Evolutionary conservation across 2,888 invertebrate genomes (phyloP).

Genomic region (Abrostola triplasia): DNA sequence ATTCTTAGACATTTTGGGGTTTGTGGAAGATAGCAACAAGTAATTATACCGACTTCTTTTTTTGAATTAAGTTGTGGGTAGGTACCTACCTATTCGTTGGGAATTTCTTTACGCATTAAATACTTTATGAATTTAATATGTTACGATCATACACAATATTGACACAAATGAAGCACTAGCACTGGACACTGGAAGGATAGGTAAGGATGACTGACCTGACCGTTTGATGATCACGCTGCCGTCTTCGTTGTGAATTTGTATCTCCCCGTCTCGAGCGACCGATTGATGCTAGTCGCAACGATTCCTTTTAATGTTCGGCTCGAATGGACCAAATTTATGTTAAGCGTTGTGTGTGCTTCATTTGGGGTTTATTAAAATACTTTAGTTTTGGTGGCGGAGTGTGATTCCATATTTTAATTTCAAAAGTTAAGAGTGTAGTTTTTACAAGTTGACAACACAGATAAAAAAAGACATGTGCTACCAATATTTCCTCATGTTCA

Average conservation of each 20-base stretch:
- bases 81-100: background rate
- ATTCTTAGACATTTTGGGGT: conserved; percentile 5
- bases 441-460: no score
- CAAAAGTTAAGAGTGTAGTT: no score
- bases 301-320: background rate
- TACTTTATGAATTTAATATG: background rate
- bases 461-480: no score
- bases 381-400: no score
- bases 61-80: background rate
- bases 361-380: no score
- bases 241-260: background rate
- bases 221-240: conserved; percentile 8
- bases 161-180: conserved; percentile 9
- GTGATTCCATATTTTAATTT: no score
- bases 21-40: conserved; percentile 1
- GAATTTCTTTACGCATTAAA: background rate
- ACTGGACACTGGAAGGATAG: background rate
- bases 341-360: background rate
- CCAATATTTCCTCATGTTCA: no score
- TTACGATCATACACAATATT: conserved; percentile 5
- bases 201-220: conserved; percentile 6
- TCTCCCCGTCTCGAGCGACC: conserved; percentile 6
- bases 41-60: background rate
- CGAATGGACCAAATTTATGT: conserved; percentile 2
- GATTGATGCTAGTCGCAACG: conserved; percentile 10